These are phyloP conservation scores for Drosophila athabasca DNA, from an alignment of 1,140 invertebrate species.

Conservation along the genomic window DNA sequence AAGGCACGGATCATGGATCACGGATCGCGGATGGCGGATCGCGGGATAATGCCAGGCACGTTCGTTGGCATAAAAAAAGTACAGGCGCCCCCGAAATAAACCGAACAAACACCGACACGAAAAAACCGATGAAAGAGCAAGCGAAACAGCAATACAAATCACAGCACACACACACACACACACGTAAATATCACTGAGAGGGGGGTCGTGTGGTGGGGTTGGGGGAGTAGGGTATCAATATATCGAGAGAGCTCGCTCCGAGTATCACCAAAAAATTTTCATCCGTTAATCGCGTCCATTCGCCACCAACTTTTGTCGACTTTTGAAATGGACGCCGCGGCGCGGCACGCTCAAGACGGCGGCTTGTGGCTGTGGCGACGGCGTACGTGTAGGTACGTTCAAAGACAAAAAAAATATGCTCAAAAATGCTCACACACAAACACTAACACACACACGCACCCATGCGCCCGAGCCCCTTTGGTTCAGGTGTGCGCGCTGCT, in stretches of 20 bases:
- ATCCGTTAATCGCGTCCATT: constrained; percentile 82
- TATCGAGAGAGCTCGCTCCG: constrained; percentile 30
- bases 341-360: constrained; percentile 63
- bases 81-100: constrained; percentile 54
- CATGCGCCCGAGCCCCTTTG: constrained; percentile 13
- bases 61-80: constrained; percentile 62
- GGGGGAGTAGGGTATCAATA: constrained; percentile 1
- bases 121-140: neutral
- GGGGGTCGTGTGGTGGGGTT: constrained; percentile 8
- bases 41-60: constrained; percentile 24
- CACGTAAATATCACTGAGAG: no score
- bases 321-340: constrained; percentile 78
- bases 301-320: constrained; percentile 77
- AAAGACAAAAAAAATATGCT: constrained; percentile 63
- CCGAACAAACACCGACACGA: constrained; percentile 51
- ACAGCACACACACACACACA: constrained; percentile 13
- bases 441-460: constrained; percentile 21
- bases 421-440: constrained; percentile 57
- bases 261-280: constrained; percentile 37
- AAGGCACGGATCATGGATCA: no score
- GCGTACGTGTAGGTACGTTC: constrained; percentile 69
- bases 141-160: constrained; percentile 25
- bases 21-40: no score
- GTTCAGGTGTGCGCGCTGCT: no score
- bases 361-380: constrained; percentile 2